A percentile compares a stretch with the other conserved stretches of the same genome.
phyloP scores from a whole-genome alignment of 2,888 invertebrate species.

The Drosophila acutilabella region DNA sequence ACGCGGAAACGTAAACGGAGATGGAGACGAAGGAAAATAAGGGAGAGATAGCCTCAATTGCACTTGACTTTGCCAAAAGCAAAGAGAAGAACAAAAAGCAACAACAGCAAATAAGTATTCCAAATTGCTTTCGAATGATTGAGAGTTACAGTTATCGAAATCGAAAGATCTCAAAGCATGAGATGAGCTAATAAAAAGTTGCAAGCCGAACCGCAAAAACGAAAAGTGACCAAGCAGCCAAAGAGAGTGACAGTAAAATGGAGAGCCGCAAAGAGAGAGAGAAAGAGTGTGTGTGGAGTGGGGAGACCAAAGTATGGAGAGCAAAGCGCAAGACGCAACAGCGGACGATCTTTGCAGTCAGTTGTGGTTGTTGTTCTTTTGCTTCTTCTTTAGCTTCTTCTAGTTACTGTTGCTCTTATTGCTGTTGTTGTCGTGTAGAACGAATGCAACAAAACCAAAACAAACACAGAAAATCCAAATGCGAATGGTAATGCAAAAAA shows the following conservation, averaged over 20 bases:
- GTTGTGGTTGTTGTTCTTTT: slow-evolving; percentile 5
- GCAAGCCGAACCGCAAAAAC: slow-evolving; percentile 9
- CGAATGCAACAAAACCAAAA: slow-evolving; percentile 34
- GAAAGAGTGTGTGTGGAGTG: not conserved
- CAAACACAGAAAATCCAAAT: slow-evolving; percentile 26
- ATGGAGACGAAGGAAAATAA: not conserved
- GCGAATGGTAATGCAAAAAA: slow-evolving; percentile 15
- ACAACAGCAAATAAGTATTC: too few species aligned
- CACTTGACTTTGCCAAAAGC: slow-evolving; percentile 1
- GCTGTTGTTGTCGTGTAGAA: slow-evolving; percentile 32
- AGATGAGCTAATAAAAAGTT: slow-evolving; percentile 26
- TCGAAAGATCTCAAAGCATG: slow-evolving; percentile 12
- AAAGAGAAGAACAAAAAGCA: not conserved
- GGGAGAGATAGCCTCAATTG: slow-evolving; percentile 12
- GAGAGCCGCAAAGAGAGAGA: not conserved
- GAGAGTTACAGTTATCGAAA: slow-evolving; percentile 19
- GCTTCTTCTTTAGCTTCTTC: not conserved
- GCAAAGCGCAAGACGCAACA: slow-evolving; percentile 21
- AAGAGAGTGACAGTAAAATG: slow-evolving; percentile 20
- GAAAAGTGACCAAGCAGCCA: slow-evolving; percentile 19
- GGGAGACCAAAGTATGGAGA: slow-evolving; percentile 14
- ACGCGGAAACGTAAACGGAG: too few species aligned
- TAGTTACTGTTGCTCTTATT: slow-evolving; percentile 11
- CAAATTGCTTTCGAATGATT: slow-evolving; percentile 11
- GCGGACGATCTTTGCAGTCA: slow-evolving; percentile 30